Conservation (phyloP, 2,888 invertebrate species). For the Latheticus oryzae region DNA sequence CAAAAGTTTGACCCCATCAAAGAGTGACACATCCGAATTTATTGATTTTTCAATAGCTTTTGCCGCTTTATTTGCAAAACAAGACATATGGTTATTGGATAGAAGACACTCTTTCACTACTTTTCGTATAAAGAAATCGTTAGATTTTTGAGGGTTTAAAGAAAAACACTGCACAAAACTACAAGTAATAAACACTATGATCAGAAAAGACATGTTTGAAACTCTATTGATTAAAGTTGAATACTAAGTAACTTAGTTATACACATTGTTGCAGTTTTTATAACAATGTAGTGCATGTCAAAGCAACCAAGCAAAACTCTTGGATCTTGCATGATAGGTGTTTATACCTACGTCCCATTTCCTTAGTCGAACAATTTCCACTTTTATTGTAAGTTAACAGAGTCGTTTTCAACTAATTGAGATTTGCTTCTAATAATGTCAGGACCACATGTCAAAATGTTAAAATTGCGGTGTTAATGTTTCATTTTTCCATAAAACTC, state of each 20-base stretch:
- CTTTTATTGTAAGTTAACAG: too few relatives aligned
- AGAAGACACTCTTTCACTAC: conserved; percentile 53
- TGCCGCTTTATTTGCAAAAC: conserved; percentile 59
- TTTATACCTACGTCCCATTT: conserved; percentile 23
- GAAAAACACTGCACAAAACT: conserved; percentile 7
- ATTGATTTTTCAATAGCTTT: conserved; percentile 57
- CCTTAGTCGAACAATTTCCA: too few relatives aligned
- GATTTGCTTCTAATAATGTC: too few relatives aligned
- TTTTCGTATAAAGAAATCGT: conserved; percentile 46
- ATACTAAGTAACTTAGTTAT: conserved; percentile 5
- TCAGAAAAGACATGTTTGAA: conserved; percentile 9
- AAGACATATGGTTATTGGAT: conserved; percentile 50
- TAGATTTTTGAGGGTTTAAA: conserved; percentile 19
- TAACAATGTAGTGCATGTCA: conserved; percentile 24
- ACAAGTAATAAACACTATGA: conserved; percentile 5
- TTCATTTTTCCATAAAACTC: too few relatives aligned
- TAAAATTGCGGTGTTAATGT: too few relatives aligned
- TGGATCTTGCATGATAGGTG: conserved; percentile 31
- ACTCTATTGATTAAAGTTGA: neutral
- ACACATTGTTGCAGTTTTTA: conserved; percentile 6
- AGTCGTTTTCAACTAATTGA: too few relatives aligned
- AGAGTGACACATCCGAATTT: conserved; percentile 58
- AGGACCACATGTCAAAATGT: too few relatives aligned
- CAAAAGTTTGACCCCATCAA: conserved; percentile 57
- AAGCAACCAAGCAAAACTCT: conserved; percentile 16